Evolutionary conservation across 2,888 invertebrate genomes (phyloP).

Genomic region (Leptopilina myrica): DNA sequence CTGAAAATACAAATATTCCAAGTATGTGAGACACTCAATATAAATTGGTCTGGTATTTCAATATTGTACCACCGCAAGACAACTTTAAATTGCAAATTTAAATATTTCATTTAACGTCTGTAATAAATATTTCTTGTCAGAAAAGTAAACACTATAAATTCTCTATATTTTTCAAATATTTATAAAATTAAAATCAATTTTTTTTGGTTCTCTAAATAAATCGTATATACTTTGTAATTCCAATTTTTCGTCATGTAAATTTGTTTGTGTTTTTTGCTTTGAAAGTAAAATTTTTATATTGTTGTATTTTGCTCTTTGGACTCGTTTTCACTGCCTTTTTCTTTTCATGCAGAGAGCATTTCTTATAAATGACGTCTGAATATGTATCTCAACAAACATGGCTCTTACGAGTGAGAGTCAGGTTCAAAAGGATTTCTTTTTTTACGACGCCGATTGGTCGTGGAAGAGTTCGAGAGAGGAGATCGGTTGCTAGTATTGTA

Average conservation of each 20-base stretch:
- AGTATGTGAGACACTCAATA: too few relatives aligned
- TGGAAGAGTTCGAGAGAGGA: slow-evolving; percentile 8
- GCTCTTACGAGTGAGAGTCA: neutral
- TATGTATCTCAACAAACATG: slow-evolving; percentile 6
- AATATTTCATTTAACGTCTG: too few relatives aligned
- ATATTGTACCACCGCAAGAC: too few relatives aligned
- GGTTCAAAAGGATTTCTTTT: neutral
- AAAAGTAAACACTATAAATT: too few relatives aligned
- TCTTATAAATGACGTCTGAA: slow-evolving; percentile 21
- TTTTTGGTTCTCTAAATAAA: neutral
- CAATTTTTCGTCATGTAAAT: neutral
- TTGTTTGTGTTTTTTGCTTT: neutral
- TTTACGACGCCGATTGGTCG: slow-evolving; percentile 11
- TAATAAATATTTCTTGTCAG: too few relatives aligned
- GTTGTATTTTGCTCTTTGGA: neutral
- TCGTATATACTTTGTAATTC: neutral
- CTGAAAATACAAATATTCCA: too few relatives aligned
- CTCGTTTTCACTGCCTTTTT: too few relatives aligned
- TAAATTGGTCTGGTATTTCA: too few relatives aligned
- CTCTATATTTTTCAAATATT: too few relatives aligned
- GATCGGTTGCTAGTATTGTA: slow-evolving; percentile 47
- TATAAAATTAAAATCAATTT: too few relatives aligned
- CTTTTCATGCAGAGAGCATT: neutral
- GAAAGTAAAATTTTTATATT: neutral
- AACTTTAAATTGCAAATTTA: too few relatives aligned